Evolutionary conservation across 2,888 invertebrate species (phyloP).

Genomic region (Syrista parreyssii): DNA sequence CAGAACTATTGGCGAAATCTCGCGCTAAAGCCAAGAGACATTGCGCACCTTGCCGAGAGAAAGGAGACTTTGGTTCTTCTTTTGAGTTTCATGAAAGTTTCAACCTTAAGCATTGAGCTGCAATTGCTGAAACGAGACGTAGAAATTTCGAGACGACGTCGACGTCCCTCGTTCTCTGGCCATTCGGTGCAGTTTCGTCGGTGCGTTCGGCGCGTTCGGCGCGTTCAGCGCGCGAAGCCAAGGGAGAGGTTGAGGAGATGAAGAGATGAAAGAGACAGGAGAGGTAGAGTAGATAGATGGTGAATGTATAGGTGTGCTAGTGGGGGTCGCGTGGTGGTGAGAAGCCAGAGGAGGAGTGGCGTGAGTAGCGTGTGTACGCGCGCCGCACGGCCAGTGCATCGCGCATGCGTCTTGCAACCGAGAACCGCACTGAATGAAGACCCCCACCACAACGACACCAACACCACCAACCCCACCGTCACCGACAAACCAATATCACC

Average conservation of each 20-base stretch:
- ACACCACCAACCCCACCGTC: constrained; percentile 21
- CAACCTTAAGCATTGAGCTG: too few species aligned
- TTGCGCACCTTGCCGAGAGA: too few species aligned
- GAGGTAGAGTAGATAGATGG: constrained; percentile 20
- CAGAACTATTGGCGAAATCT: too few species aligned
- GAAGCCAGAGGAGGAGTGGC: constrained; percentile 33
- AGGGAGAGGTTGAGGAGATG: constrained; percentile 10
- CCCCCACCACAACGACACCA: constrained; percentile 44
- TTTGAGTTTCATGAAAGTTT: too few species aligned
- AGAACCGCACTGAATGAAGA: constrained; percentile 61
- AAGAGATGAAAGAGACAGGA: constrained; percentile 13
- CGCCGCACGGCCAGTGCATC: constrained; percentile 30
- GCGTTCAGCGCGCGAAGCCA: not conserved
- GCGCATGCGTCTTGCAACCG: constrained; percentile 55
- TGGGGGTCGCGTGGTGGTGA: constrained; percentile 35
- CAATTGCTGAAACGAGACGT: too few species aligned
- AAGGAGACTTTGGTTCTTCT: too few species aligned
- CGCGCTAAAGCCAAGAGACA: too few species aligned
- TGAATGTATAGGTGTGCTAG: constrained; percentile 24
- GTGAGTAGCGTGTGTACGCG: constrained; percentile 65
- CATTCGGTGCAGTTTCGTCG: too few species aligned
- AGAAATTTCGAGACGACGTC: too few species aligned
- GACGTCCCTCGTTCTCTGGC: too few species aligned
- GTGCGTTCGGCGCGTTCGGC: not conserved
- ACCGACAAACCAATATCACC: constrained; percentile 2